These are phyloP conservation scores for Ornithorhynchus anatinus DNA, from an alignment of 2,113 vertebrate genomes.

Conservation along the genomic window DNA sequence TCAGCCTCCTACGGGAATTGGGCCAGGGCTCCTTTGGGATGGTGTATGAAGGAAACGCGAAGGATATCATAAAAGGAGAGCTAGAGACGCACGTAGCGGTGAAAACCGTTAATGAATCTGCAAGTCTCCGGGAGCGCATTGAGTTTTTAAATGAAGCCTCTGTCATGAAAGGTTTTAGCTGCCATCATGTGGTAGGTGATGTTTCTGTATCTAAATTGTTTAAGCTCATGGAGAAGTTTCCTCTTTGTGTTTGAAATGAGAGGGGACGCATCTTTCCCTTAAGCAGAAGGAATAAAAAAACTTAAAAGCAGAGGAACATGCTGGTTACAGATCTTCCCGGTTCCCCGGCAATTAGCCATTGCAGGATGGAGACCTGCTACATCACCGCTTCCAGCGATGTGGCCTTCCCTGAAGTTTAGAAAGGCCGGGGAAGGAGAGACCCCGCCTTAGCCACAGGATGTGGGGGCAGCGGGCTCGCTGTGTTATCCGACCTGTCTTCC, in stretches of 20 bases:
- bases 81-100: constrained; percentile 87
- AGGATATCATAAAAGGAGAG: constrained; percentile 92
- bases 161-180: constrained; percentile 97
- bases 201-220: neutral
- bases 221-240: neutral
- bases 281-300: neutral
- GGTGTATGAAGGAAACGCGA: constrained; percentile 95
- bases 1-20: constrained; percentile 85
- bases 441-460: too few species aligned
- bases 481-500: too few species aligned
- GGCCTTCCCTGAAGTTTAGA: too few species aligned
- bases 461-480: too few species aligned
- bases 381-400: too few species aligned
- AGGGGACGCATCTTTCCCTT: too few species aligned
- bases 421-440: too few species aligned
- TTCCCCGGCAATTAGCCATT: too few species aligned
- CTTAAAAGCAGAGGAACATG: fast-evolving
- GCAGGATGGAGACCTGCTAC: too few species aligned
- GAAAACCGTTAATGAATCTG: constrained; percentile 94
- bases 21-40: constrained; percentile 98
- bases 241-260: neutral
- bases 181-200: constrained; percentile 94
- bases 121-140: constrained; percentile 93
- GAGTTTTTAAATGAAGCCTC: constrained; percentile 98
- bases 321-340: too few species aligned